Evolutionary conservation across 2,797 vertebrate species (phyloP), one percentile per base, ranked within the genome.

Genomic region (Protosalanx chinensis): DNA sequence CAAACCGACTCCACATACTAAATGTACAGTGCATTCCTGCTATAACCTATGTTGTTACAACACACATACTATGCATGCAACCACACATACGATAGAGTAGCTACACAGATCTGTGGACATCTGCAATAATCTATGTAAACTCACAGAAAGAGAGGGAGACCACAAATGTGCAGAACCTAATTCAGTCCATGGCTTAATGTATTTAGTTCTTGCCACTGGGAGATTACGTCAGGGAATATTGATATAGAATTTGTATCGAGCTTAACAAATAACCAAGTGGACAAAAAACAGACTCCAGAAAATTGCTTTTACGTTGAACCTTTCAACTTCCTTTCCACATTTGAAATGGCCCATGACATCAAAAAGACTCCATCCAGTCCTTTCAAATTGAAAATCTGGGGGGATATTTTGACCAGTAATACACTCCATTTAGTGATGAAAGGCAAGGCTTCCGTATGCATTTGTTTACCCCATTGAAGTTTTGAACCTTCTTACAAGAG

Each of bases 61-160:
- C 70, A 64, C 70, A 64, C 51, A 61, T 27, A 67, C 35, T 35
- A 60, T 18, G 30, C 70, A 72, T 51, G 65, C 70, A 64, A n/a
- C 32, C 71, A 58, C 33, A 58, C 51, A 58, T 60, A 37, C n/a
- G 6, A 3, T 10, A 32, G 64, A 18, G 59, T 23, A 27, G 23
- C 23, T 27, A 63, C 33, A 71, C 67, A 59, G 18, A 61, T 7
- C 62, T 37, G 46, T 35, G 32, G 37, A 12, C 62, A 51, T 46
- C 32, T 10, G 1, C 49, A 49, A 59, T 35, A 30, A 35, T 20
- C 51, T 18, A 41, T 33, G 58, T 65, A 32, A 20, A 63, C 1
- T n/a, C 35, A 53, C n/a, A 68, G 20, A 62, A 46, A 69, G 20
- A 57, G 30, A 63, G 10, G n/a, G 16, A 23, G 6, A 56, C 51